A percentile compares a stretch with the other conserved stretches of the same genome.
phyloP scores from a whole-genome alignment of 2,113 vertebrate species.

The Poecile atricapillus region DNA sequence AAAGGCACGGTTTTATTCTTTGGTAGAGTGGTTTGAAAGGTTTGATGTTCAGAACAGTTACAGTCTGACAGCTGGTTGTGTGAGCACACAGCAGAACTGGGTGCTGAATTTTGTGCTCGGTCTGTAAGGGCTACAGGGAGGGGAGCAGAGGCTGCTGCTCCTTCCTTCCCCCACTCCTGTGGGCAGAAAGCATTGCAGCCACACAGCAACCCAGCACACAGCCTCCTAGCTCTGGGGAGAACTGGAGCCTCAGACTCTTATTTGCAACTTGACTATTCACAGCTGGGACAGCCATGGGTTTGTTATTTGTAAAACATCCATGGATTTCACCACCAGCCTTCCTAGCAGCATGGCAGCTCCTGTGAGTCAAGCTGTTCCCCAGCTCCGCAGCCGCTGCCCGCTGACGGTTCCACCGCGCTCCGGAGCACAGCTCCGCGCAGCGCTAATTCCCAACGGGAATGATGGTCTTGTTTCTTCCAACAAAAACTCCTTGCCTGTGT shows the following conservation, averaged over 20 bases:
- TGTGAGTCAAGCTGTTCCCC: constrained; percentile 66
- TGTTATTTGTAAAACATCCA: constrained; percentile 68
- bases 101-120: not conserved
- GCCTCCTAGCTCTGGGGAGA: constrained; percentile 23
- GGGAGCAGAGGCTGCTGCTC: not conserved
- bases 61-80: not conserved
- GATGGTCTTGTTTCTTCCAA: not conserved
- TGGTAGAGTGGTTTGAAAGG: not conserved
- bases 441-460: not conserved
- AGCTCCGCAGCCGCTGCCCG: constrained; percentile 8
- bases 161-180: not conserved
- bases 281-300: constrained; percentile 66
- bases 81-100: not conserved
- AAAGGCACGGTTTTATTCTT: not conserved
- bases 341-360: constrained; percentile 53
- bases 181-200: constrained; percentile 10
- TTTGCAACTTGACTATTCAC: constrained; percentile 51
- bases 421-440: not conserved
- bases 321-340: constrained; percentile 66
- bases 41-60: not conserved
- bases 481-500: not conserved
- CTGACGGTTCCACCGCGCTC: constrained; percentile 18
- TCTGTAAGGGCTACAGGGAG: not conserved
- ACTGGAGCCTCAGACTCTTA: constrained; percentile 8
- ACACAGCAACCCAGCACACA: not conserved